Conservation (phyloP, 2,888 invertebrate genomes). For the Adineta ricciae region DNA sequence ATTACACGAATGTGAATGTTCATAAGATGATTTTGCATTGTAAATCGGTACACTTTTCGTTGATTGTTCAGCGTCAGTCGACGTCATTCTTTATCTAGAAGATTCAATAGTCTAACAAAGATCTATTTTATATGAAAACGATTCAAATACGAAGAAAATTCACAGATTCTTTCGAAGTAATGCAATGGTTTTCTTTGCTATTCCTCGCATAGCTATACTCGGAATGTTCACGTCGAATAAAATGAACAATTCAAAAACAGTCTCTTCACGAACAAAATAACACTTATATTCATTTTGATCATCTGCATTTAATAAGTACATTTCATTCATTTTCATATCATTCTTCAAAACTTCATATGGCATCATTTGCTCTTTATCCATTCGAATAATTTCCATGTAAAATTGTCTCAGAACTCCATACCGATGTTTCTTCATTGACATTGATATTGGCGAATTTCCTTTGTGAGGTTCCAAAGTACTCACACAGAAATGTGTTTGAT, state of each 20-base stretch:
- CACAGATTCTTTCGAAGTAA: neutral
- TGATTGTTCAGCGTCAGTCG: neutral
- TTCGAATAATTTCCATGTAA: neutral
- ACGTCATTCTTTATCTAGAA: neutral
- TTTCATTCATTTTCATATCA: neutral
- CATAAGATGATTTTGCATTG: neutral
- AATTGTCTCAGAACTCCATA: neutral
- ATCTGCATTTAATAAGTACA: neutral
- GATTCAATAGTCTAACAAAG: neutral
- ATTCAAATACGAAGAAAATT: neutral
- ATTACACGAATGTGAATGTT: constrained; percentile 11
- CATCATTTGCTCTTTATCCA: neutral
- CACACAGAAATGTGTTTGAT: constrained; percentile 1
- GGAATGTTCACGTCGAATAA: neutral
- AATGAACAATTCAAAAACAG: neutral
- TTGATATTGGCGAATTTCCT: neutral
- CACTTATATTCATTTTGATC: constrained; percentile 1
- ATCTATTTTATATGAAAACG: neutral
- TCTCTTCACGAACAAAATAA: constrained; percentile 12
- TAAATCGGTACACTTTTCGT: neutral
- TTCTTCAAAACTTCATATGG: neutral
- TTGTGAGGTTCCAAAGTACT: constrained; percentile 1
- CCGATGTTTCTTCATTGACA: neutral
- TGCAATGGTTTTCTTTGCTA: neutral
- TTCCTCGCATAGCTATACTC: neutral